Evolutionary conservation across 2,113 vertebrate species (phyloP), one percentile per base, ranked within the genome.

Genomic region (Passer montanus): DNA sequence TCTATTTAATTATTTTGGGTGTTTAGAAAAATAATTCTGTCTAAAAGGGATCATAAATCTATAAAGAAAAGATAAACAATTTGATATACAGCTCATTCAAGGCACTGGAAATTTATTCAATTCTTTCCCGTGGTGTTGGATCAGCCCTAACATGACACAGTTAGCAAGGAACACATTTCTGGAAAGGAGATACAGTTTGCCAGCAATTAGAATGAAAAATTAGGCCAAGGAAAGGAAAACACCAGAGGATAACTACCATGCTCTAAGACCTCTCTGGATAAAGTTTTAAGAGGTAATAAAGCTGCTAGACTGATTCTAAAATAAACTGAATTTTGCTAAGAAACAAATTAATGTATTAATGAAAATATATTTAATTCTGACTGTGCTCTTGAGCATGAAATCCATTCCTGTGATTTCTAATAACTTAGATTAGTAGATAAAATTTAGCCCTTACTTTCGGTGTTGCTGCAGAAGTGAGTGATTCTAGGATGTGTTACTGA

Each of bases 181-280:
- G 83, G 73, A 93, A 75, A 92, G 85, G 90, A 89, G 85, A 81
- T 44, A 52, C 11, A 92, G 20, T 92, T 96, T 95, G 50, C 70
- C 84, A 94, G 73, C 86, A 94, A 92, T 84, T 92, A 95, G 55
- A 89, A 76, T 5, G 7, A 91, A 92, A 94, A 96, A 82, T 73
- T 91, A 92, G 93, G 81, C 77, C 84, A 95, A 91, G 69, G 80
- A 86, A 90, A 88, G 56, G 59, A 95, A 95, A 84, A 94, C 82
- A 90, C 44, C 49, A 84, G 88, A 90, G 83, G 88, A 81, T 81
- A 93, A 89, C 79, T 84, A 44, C 53, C 28, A n/a, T 80, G 44
- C 56, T 94, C 21, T 84, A 81, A 85, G 67, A 76, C 69, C 59
- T 93, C 63, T 84, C 70, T 91, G 83, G 44, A 86, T 93, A 78